A percentile compares a stretch with the other conserved stretches of the same genome.
These are phyloP conservation scores for Pterophyllum scalare DNA, from an alignment of 2,113 vertebrate species.

Conservation along the genomic window DNA sequence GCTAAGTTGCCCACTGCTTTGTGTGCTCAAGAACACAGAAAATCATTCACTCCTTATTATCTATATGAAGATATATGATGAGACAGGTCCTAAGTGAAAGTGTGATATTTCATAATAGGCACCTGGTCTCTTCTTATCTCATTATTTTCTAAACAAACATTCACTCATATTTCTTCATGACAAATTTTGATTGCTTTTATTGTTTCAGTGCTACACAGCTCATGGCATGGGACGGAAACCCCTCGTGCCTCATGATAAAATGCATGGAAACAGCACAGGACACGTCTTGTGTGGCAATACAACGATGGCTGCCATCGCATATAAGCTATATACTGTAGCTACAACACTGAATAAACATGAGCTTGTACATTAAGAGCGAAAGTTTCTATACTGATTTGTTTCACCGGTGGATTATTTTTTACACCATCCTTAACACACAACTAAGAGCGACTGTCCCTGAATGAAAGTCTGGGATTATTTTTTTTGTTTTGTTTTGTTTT, in stretches of 20 bases:
- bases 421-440: slow-evolving; percentile 26
- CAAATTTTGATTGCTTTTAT: slow-evolving; percentile 74
- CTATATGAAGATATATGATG: slow-evolving; percentile 27
- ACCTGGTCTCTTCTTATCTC: not conserved
- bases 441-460: slow-evolving; percentile 66
- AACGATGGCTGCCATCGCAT: slow-evolving; percentile 65
- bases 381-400: slow-evolving; percentile 31
- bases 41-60: slow-evolving; percentile 9
- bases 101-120: slow-evolving; percentile 12
- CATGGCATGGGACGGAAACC: slow-evolving; percentile 54
- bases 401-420: slow-evolving; percentile 16
- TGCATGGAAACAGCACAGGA: slow-evolving; percentile 74
- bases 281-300: slow-evolving; percentile 71
- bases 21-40: slow-evolving; percentile 17
- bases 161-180: slow-evolving; percentile 59
- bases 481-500: not conserved
- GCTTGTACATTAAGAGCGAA: slow-evolving; percentile 64
- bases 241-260: slow-evolving; percentile 50
- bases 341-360: slow-evolving; percentile 77
- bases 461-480: slow-evolving; percentile 39
- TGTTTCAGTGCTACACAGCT: slow-evolving; percentile 78
- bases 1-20: slow-evolving; percentile 16
- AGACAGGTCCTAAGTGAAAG: not conserved
- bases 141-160: slow-evolving; percentile 46
- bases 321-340: slow-evolving; percentile 63